Base-by-base conservation (phyloP, 2,888 invertebrate species). In the Gandaritis pyraliata region DNA sequence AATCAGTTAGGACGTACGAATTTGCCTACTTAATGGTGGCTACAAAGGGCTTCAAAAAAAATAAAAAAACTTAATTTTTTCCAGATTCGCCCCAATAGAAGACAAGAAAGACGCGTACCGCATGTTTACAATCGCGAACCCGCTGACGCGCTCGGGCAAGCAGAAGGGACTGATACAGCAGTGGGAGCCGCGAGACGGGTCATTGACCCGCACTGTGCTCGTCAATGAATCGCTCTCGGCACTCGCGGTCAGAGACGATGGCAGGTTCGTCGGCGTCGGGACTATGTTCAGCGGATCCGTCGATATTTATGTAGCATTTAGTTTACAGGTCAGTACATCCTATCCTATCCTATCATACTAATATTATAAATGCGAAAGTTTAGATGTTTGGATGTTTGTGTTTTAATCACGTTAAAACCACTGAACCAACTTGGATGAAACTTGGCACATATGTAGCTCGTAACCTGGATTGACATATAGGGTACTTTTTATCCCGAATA, bases 251-350 rank as follows among this genome's bases (percentile, higher is more conserved):
- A 93, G 98, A 61, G 97, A 98, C 83, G 98, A 99, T 90, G 99
- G 99, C 0, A 93, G 96, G 63, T 99, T 97, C 88, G 94, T 98
- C 1, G 98, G 97, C 58, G 95, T 98, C 13, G 99, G 98, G 8
- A 98, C 98, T 43, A 98, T 98, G 96, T 96, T 96, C 79, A 96
- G 96, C 60, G 98, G 98, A 50, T 97, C 96, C 73, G 97, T 99
- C 12, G 95, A 96, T 69, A 96, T 99, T 72, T 97, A 97, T 79
- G 94, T 98, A 69, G 96, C 97, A 48, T 98, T 98, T 86, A 98
- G 97, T 88, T 93, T 99, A 77, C 97, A 98, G 94, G 96, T 96
- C 4, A 45, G 52, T 23, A 23, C 23, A 23, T 23, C 23, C 23
- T 23, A 23, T 23, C 23, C 23, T 4, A 23, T 23, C n/a, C n/a